Base-by-base conservation (phyloP, 2,888 invertebrate genomes). In the Phanerotoma sp. region DNA sequence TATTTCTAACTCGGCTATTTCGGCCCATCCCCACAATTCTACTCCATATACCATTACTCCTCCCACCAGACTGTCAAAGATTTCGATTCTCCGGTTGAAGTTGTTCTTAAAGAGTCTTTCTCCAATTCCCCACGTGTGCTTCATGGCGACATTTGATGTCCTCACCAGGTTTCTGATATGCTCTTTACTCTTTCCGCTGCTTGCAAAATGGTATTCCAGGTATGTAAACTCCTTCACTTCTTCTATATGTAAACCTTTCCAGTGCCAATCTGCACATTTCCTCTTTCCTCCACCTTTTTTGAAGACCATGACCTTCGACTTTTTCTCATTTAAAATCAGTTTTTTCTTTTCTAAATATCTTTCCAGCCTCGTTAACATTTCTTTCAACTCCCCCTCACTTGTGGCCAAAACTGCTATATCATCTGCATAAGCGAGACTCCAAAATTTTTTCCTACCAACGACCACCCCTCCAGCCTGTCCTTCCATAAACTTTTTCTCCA, bases 191-290 rank as follows among this genome's bases (percentile, higher is more conserved):
- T 37, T 33, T 11, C 46, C 54, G 7, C 49, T 51, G 5, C n/a
- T 53, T 25, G 40, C 40, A 10, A 58, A 25, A 5, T 11, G 30
- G 25, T 54, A 60, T 0, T 57, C 57, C 10, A 62, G 13, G 20
- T 58, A 63, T 30, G 33, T 57, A 10, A 59, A 57, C 15, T 54
- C 48, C 32, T 59, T 60, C 5, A 61, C 56, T 16, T 54, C 47
- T 11, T 62, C 57, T 33, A 63, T 51, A 9, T 28, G 35, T 28
- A 41, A 18, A 13, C 22, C 42, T 30, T 42, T 42, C 54, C 56
- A 61, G 25, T 7, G 45, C 56, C 54, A 58, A 6, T 54, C 37
- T 13, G 7, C 16, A 11, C 33, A 44, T 5, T 7, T 38, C 22
- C 28, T 25, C 38, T 28, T 50, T 37, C 54, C 57, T 13, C 57